Conservation (phyloP, 2,888 invertebrate genomes). For the Quadroppia sp. region DNA sequence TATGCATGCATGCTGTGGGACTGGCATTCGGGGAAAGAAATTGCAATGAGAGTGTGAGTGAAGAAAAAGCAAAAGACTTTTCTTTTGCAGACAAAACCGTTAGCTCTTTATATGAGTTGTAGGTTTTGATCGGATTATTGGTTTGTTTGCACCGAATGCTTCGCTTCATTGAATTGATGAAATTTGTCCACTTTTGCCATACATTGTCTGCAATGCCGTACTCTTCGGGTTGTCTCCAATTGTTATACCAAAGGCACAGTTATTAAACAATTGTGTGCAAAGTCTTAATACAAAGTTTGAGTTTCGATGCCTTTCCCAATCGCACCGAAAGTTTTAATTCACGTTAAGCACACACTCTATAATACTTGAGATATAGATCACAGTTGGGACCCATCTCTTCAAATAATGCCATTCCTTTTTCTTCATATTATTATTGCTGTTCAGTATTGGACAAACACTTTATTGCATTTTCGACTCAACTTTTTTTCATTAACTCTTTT, state of each 20-base stretch:
- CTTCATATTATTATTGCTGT: neutral
- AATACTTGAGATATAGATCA: slow-evolving; percentile 24
- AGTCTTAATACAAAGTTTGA: slow-evolving; percentile 9
- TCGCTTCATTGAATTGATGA: slow-evolving; percentile 17
- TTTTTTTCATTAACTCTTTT: slow-evolving; percentile 24
- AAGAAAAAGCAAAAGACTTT: slow-evolving; percentile 7
- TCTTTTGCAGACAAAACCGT: neutral
- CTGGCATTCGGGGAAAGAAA: neutral
- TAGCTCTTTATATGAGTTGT: neutral
- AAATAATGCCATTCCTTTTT: neutral
- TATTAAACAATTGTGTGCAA: neutral
- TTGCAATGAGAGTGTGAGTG: too few relatives aligned
- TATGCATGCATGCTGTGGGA: slow-evolving; percentile 20
- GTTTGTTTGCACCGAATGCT: neutral
- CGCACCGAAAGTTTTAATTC: slow-evolving; percentile 26
- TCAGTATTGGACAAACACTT: too few relatives aligned
- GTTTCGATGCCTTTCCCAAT: too few relatives aligned
- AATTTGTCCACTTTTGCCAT: slow-evolving; percentile 1
- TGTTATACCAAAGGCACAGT: neutral
- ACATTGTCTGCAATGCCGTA: too few relatives aligned
- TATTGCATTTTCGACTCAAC: slow-evolving; percentile 15
- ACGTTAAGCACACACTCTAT: slow-evolving; percentile 26
- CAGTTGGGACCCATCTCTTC: slow-evolving; percentile 27
- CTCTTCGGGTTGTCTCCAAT: too few relatives aligned
- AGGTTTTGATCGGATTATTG: slow-evolving; percentile 18